A percentile compares a stretch with the other conserved stretches of the same genome.
Conservation (phyloP, 2,797 vertebrate genomes). For the Xenopus petersii region DNA sequence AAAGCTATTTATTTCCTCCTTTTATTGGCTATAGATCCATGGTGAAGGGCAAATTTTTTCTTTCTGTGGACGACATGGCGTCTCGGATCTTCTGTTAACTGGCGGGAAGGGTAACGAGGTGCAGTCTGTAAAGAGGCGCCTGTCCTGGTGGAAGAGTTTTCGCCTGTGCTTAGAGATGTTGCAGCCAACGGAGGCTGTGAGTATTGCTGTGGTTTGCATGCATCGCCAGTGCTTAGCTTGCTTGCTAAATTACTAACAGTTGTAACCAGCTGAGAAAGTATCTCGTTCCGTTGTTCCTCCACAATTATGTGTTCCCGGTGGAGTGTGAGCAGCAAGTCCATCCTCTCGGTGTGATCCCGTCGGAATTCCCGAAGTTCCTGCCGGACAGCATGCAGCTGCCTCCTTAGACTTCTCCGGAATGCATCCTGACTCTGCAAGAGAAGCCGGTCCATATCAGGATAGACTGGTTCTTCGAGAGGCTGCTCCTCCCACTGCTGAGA, state of each 20-base stretch:
- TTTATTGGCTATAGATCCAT: conserved; percentile 11
- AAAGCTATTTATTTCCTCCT: conserved; percentile 13
- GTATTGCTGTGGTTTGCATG: background rate
- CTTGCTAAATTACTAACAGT: conserved; percentile 21
- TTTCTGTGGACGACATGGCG: background rate
- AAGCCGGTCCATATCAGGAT: conserved; percentile 13
- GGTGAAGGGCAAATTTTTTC: background rate
- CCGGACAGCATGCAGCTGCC: conserved; percentile 24
- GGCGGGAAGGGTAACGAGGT: conserved; percentile 9
- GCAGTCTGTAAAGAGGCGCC: background rate
- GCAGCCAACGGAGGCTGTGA: background rate
- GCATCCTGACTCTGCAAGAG: conserved; percentile 12
- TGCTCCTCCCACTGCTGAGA: background rate
- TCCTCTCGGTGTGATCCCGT: conserved; percentile 24
- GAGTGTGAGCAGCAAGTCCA: conserved; percentile 18
- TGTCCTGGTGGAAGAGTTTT: background rate
- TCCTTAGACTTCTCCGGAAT: conserved; percentile 11
- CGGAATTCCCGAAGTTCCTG: conserved; percentile 27
- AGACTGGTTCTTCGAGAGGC: background rate
- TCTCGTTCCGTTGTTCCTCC: conserved; percentile 29
- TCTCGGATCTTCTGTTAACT: background rate
- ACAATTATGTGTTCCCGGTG: conserved; percentile 24
- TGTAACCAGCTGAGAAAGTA: conserved; percentile 26
- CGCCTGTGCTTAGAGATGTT: background rate
- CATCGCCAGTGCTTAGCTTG: conserved; percentile 2